A percentile compares a stretch with the other conserved stretches of the same genome.
Evolutionary conservation across 2,888 invertebrate genomes (phyloP).

Genomic region (Panorpa germanica): DNA sequence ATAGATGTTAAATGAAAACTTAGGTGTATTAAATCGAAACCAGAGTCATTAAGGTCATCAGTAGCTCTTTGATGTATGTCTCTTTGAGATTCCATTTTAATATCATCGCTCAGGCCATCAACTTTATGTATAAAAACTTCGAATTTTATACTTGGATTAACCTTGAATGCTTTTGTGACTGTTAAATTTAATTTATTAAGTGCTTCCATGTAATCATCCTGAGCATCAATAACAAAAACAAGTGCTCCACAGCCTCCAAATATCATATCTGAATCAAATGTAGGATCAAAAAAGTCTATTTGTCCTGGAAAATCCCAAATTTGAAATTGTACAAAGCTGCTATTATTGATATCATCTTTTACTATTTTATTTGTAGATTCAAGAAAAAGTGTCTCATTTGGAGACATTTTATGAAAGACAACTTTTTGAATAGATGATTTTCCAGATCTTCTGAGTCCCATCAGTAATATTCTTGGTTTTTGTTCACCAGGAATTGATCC

Average conservation of each 20-base stretch:
- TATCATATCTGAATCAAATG: slow-evolving; percentile 89
- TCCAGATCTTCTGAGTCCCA: slow-evolving; percentile 92
- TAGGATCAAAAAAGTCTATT: slow-evolving; percentile 92
- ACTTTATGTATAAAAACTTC: slow-evolving; percentile 99
- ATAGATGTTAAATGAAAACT: slow-evolving; percentile 97
- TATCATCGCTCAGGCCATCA: slow-evolving; percentile 96
- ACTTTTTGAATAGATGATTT: slow-evolving; percentile 99
- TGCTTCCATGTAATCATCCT: slow-evolving; percentile 96
- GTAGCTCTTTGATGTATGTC: slow-evolving; percentile 95
- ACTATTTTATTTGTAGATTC: slow-evolving; percentile 98
- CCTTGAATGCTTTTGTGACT: slow-evolving; percentile 86
- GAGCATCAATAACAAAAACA: slow-evolving; percentile 98
- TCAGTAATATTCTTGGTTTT: slow-evolving; percentile 83
- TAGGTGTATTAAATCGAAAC: slow-evolving; percentile 70
- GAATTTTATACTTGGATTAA: slow-evolving; percentile 91
- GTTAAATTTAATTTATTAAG: slow-evolving; percentile 81
- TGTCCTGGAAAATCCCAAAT: slow-evolving; percentile 99
- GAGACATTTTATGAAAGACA: slow-evolving; percentile 99
- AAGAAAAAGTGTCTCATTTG: slow-evolving; percentile 95
- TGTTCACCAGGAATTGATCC: slow-evolving; percentile 45
- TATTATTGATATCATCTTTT: slow-evolving; percentile 93
- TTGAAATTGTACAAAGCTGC: slow-evolving; percentile 96
- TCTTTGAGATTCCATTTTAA: slow-evolving; percentile 96
- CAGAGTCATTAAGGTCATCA: slow-evolving; percentile 82
- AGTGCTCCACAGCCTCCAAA: slow-evolving; percentile 95